A percentile compares a stretch with the other conserved stretches of the same genome.
These are phyloP conservation scores for Pinna nobilis DNA, from an alignment of 1,140 invertebrate species.

Conservation along the genomic window DNA sequence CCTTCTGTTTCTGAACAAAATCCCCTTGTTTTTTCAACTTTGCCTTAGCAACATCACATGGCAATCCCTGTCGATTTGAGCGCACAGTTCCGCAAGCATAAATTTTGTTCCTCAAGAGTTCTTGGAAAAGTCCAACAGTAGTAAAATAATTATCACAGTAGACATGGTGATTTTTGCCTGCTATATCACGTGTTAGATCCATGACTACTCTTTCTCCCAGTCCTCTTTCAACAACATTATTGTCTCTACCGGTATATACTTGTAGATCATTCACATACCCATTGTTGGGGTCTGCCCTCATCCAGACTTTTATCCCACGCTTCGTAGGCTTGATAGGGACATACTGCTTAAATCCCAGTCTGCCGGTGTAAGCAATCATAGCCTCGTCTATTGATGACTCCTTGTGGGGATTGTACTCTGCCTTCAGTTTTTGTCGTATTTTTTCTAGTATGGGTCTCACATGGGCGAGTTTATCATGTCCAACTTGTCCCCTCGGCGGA, in stretches of 20 bases:
- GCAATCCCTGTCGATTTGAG: conserved; percentile 13
- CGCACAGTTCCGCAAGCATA: conserved; percentile 25
- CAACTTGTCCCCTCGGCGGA: not conserved
- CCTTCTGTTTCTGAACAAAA: not conserved
- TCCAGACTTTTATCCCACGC: conserved; percentile 74
- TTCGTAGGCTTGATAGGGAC: conserved; percentile 72
- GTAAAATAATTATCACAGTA: conserved; percentile 38
- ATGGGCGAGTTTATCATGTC: conserved; percentile 47
- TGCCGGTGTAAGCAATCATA: conserved; percentile 75
- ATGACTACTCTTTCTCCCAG: conserved; percentile 22
- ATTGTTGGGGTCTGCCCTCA: conserved; percentile 33
- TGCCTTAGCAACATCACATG: no score
- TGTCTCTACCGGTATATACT: conserved; percentile 28
- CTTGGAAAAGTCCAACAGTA: conserved; percentile 13
- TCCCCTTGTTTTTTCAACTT: not conserved
- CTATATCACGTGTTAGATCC: not conserved
- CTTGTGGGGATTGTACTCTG: conserved; percentile 20
- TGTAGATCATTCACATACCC: conserved; percentile 38
- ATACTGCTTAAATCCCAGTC: conserved; percentile 73
- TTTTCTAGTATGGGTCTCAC: conserved; percentile 44
- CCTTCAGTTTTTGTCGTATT: conserved; percentile 24
- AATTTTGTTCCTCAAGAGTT: conserved; percentile 15
- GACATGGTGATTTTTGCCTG: not conserved
- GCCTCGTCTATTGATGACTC: conserved; percentile 68
- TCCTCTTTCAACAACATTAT: not conserved